These are phyloP conservation scores for Cairina moschata DNA, from an alignment of 2,113 vertebrate species.

Conservation along the genomic window DNA sequence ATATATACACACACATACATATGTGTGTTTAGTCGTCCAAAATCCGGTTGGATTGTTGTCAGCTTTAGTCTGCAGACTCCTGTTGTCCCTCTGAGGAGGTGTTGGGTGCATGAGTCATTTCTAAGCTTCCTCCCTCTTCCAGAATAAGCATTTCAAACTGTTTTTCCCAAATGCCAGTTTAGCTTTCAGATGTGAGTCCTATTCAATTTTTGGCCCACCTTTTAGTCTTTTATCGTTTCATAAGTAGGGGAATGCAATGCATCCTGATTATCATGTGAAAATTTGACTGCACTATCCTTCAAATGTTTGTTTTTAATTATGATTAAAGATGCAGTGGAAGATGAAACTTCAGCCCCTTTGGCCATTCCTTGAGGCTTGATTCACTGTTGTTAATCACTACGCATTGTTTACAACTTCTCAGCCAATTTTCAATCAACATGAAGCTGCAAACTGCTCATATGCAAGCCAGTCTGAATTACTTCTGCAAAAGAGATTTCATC, in stretches of 20 bases:
- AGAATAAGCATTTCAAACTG: not conserved
- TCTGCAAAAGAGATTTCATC: slow-evolving; percentile 15
- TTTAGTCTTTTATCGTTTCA: not conserved
- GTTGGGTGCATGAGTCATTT: not conserved
- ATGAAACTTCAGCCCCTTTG: not conserved
- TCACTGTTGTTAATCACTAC: slow-evolving; percentile 23
- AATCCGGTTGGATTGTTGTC: not conserved
- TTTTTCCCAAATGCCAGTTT: not conserved
- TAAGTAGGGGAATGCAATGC: not conserved
- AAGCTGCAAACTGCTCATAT: slow-evolving; percentile 44
- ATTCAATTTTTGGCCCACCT: not conserved
- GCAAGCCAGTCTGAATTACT: slow-evolving; percentile 30
- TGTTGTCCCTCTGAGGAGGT: not conserved
- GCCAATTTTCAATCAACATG: slow-evolving; percentile 52
- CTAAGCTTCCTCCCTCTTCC: not conserved
- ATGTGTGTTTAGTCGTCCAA: not conserved
- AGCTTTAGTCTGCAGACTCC: not conserved
- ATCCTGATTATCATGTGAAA: not conserved
- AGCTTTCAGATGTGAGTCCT: not conserved
- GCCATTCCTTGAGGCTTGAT: not conserved
- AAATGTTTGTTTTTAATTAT: not conserved
- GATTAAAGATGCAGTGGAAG: not conserved
- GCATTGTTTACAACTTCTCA: slow-evolving; percentile 38
- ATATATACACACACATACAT: not conserved
- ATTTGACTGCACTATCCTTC: not conserved